Percentiles rank a stretch among this genome's conserved stretches.
Conservation (phyloP, 2,113 vertebrate species). For the Sorex araneus region DNA sequence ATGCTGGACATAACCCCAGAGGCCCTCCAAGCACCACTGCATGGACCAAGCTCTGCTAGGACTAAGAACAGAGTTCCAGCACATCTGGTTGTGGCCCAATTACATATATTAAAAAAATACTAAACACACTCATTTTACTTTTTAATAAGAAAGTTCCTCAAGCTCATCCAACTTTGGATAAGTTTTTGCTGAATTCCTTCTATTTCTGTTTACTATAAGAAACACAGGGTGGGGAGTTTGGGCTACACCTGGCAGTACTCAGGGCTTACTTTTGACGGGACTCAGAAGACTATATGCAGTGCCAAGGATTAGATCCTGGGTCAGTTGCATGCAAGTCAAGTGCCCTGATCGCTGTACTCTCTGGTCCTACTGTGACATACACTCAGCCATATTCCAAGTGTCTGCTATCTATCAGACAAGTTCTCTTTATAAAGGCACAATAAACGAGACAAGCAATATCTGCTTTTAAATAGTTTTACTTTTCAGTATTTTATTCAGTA, state of each 20-base stretch:
- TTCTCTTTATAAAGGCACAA: conserved; percentile 35
- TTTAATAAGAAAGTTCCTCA: conserved; percentile 10
- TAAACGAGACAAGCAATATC: neutral
- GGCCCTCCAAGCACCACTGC: too few relatives aligned
- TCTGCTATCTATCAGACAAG: neutral
- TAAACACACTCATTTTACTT: conserved; percentile 43
- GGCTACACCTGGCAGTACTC: too few relatives aligned
- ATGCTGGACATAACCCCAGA: too few relatives aligned
- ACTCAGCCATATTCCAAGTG: neutral
- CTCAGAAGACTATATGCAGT: too few relatives aligned
- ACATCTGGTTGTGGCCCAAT: neutral
- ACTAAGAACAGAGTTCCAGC: too few relatives aligned
- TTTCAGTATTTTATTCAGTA: neutral
- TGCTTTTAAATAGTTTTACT: neutral
- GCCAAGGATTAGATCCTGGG: too few relatives aligned
- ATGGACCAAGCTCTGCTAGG: too few relatives aligned
- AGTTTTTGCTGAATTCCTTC: conserved; percentile 31
- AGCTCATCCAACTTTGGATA: conserved; percentile 48
- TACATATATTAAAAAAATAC: neutral
- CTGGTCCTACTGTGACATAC: neutral
- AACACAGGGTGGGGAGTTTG: too few relatives aligned
- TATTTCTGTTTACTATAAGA: neutral
- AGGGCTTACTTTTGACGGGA: too few relatives aligned
- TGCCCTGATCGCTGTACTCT: too few relatives aligned
- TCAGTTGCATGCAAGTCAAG: too few relatives aligned